Evolutionary conservation across 2,113 vertebrate species (phyloP), one percentile per base, ranked within the genome.

Genomic region (Esox niger): DNA sequence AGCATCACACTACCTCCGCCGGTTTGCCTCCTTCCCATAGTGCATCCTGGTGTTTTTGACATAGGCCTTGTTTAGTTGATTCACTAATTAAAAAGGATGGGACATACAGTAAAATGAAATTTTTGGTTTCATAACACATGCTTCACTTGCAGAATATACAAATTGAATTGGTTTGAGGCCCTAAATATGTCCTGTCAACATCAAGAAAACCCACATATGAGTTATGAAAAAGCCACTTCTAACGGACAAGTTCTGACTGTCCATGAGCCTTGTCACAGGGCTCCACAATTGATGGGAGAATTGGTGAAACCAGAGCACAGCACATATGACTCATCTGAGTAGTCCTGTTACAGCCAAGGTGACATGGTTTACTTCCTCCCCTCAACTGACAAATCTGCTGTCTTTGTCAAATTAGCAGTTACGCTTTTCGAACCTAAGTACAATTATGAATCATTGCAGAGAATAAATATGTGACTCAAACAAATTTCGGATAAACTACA

Each of bases 281-380:
- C 49, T 29, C 4, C 9, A 7, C 75, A 73, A 66, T 56, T 26
- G 6, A 56, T 26, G 11, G 54, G 10, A 25, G n/a, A 4, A 23
- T 60, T 69, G 20, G 52, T 80, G 59, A 54, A 62, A 71, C n/a
- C 32, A 17, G 57, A n/a, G 1, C 4, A 3, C 54, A 64, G 65
- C 72, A 66, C 23, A 79, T 56, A n/a, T 9, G 86, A 91, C 76
- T 88, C 89, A 90, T 89, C 17, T 69, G 7, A 43, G 66, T 64
- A 83, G 64, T 60, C 54, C 15, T 0, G 38, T 62, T 71, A 76
- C 57, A 62, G n/a, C 64, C 63, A 77, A 46, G 9, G 6, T 29
- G 29, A 62, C 67, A 31, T 4, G 54, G 26, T 64, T 64, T 11
- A 62, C 73, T 83, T 86, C 80, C 81, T 73, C 52, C 55, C 60